Conservation (phyloP, 2,113 vertebrate genomes). For the Hippopotamus amphibius region DNA sequence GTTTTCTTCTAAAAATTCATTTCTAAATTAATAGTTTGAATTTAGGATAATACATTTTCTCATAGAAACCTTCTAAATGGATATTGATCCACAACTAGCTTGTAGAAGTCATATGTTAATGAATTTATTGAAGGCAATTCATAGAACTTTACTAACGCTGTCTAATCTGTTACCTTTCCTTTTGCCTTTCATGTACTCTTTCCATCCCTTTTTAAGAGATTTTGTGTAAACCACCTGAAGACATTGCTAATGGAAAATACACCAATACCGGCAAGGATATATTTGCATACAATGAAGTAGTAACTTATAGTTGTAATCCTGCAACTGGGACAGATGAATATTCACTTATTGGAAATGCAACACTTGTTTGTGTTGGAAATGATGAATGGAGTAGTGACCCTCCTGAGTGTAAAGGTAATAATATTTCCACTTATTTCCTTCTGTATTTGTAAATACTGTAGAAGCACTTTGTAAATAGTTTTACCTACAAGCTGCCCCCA, state of each 20-base stretch:
- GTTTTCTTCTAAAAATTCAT: conserved; percentile 20
- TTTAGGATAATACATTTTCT: neutral
- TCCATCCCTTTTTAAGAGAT: conserved; percentile 65
- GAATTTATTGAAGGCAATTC: neutral
- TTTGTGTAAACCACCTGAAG: conserved; percentile 76
- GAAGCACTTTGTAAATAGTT: neutral
- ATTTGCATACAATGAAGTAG: conserved; percentile 76
- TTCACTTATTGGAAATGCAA: conserved; percentile 62
- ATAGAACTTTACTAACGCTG: neutral
- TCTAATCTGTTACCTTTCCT: neutral
- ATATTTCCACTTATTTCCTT: neutral
- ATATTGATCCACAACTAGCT: neutral
- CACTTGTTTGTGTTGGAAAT: conserved; percentile 25
- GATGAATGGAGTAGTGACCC: conserved; percentile 76
- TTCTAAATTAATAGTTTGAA: neutral
- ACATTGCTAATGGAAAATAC: conserved; percentile 67
- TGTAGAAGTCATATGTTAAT: neutral
- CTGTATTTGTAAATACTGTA: neutral
- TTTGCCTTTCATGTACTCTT: neutral
- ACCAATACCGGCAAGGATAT: accelerated
- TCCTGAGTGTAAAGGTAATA: conserved; percentile 85
- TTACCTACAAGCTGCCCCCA: neutral
- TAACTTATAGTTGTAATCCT: conserved; percentile 78
- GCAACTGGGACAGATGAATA: accelerated
- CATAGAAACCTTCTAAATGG: conserved; percentile 2